Evolutionary conservation across 2,888 invertebrate genomes (phyloP).

Genomic region (Empis stercorea): DNA sequence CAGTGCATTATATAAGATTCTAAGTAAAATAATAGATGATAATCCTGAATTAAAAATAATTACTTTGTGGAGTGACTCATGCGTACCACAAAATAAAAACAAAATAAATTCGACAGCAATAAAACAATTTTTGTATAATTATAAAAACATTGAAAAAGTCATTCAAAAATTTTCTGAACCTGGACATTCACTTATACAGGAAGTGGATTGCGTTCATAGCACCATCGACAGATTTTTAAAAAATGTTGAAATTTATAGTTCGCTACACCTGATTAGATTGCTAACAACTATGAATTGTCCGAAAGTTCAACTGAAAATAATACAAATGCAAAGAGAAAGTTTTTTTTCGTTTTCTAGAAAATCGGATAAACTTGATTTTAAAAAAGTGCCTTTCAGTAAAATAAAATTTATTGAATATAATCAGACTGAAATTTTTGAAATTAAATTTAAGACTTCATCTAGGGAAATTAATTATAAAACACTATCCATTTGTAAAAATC

Average conservation of each 20-base stretch:
- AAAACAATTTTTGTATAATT: not conserved
- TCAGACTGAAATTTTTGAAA: conserved; percentile 27
- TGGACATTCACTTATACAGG: not conserved
- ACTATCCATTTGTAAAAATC: not conserved
- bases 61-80: not conserved
- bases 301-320: not conserved
- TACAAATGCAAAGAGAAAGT: not conserved
- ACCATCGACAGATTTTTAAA: not conserved
- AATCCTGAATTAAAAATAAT: not conserved
- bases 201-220: not conserved
- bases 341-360: not conserved
- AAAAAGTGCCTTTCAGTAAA: not conserved
- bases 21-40: not conserved
- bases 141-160: not conserved
- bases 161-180: not conserved
- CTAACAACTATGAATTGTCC: not conserved
- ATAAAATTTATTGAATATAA: conserved; percentile 2
- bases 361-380: not conserved
- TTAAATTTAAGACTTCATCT: not conserved
- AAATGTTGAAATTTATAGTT: not conserved
- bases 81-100: not conserved
- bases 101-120: not conserved
- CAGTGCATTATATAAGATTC: not conserved
- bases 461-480: not conserved
- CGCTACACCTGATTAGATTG: not conserved